Evolutionary conservation across 2,888 invertebrate genomes (phyloP).

Genomic region (Zaprionus bogoriensis): DNA sequence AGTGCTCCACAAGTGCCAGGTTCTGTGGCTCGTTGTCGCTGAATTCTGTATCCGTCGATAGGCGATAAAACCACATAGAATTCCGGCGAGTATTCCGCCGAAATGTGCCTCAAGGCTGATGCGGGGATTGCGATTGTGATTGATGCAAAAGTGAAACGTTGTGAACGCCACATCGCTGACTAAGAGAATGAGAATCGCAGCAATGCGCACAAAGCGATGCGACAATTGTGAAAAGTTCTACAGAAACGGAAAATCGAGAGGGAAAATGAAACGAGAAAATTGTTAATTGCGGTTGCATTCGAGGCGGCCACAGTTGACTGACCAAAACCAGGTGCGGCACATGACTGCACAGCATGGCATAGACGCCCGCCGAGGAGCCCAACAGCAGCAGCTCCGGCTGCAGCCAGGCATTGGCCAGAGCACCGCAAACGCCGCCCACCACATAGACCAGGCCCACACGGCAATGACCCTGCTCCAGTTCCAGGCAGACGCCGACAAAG

Average conservation of each 20-base stretch:
- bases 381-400: slow-evolving; percentile 90
- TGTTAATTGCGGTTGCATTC: slow-evolving; percentile 50
- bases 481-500: slow-evolving; percentile 83
- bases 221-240: slow-evolving; percentile 83
- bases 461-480: slow-evolving; percentile 89
- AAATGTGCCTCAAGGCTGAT: slow-evolving; percentile 89
- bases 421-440: slow-evolving; percentile 89
- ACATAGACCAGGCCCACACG: slow-evolving; percentile 89
- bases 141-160: slow-evolving; percentile 83
- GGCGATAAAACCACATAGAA: slow-evolving; percentile 78
- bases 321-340: slow-evolving; percentile 91
- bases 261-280: slow-evolving; percentile 13
- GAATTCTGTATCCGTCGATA: slow-evolving; percentile 30
- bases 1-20: slow-evolving; percentile 1
- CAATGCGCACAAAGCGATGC: slow-evolving; percentile 84
- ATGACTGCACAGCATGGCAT: slow-evolving; percentile 93
- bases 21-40: neutral
- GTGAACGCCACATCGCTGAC: slow-evolving; percentile 86
- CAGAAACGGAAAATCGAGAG: slow-evolving; percentile 43
- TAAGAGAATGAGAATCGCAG: slow-evolving; percentile 86
- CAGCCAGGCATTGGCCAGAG: slow-evolving; percentile 89
- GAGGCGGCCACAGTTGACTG: slow-evolving; percentile 64
- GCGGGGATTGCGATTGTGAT: slow-evolving; percentile 82
- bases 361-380: slow-evolving; percentile 95
- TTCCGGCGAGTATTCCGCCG: slow-evolving; percentile 87